Evolutionary conservation across 2,797 vertebrate species (phyloP).

Genomic region (Chelon auratus): DNA sequence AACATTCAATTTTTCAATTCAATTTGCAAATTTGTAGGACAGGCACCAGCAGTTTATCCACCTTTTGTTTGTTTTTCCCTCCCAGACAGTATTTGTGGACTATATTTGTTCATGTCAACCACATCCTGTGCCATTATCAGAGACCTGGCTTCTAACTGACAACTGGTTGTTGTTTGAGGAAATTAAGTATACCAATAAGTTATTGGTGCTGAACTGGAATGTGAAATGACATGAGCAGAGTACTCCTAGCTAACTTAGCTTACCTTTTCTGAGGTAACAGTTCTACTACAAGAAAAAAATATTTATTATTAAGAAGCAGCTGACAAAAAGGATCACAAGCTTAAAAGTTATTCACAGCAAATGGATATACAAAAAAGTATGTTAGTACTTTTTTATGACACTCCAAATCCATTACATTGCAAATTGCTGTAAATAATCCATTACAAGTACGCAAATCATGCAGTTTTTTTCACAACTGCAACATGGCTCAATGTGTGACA

Average conservation of each 20-base stretch:
- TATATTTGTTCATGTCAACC: too few relatives aligned
- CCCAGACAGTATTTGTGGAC: too few relatives aligned
- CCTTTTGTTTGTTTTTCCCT: too few relatives aligned
- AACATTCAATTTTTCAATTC: too few relatives aligned
- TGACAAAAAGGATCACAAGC: background rate
- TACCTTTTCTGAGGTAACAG: constrained; percentile 29
- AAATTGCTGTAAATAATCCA: constrained; percentile 35
- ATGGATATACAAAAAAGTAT: background rate
- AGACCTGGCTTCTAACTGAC: too few relatives aligned
- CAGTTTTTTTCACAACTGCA: constrained; percentile 18
- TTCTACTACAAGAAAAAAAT: constrained; percentile 17
- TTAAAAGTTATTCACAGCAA: constrained; percentile 32
- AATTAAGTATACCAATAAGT: constrained; percentile 19
- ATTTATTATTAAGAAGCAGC: background rate
- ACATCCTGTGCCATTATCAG: too few relatives aligned
- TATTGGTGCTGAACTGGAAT: constrained; percentile 9
- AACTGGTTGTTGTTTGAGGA: background rate
- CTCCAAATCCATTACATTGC: constrained; percentile 38
- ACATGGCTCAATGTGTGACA: background rate
- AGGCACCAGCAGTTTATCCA: too few relatives aligned
- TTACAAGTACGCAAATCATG: constrained; percentile 5
- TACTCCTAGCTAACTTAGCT: background rate
- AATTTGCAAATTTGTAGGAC: too few relatives aligned
- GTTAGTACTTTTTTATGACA: constrained; percentile 14
- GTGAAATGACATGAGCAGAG: constrained; percentile 21